Evolutionary conservation across 2,888 invertebrate species (phyloP).

Genomic region (Rhopalosiphum nymphaeae): DNA sequence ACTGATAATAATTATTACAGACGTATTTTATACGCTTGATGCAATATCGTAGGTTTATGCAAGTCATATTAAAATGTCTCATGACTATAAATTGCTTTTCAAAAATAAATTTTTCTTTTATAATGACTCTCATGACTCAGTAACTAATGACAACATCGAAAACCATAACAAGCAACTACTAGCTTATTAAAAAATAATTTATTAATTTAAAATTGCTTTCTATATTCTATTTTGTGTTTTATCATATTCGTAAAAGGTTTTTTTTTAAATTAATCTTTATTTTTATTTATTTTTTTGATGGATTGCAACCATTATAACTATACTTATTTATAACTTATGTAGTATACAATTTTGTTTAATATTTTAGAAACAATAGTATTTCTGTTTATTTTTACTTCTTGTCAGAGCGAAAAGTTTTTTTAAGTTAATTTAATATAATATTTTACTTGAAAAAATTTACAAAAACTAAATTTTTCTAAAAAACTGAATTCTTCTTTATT

Average conservation of each 20-base stretch:
- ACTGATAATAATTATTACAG: not conserved
- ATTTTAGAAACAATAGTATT: not conserved
- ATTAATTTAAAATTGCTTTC: not conserved
- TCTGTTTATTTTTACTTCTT: not conserved
- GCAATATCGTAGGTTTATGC: no score
- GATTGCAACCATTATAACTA: not conserved
- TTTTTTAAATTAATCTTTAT: not conserved
- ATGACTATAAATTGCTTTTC: no score
- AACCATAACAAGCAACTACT: no score
- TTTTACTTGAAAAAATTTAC: not conserved
- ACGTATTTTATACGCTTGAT: no score
- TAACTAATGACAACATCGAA: no score
- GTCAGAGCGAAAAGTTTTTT: not conserved
- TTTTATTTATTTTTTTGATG: not conserved
- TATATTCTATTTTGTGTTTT: not conserved
- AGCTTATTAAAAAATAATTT: no score
- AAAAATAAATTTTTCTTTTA: no score
- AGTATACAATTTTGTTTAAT: not conserved
- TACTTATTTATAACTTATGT: not conserved
- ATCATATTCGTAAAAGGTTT: not conserved
- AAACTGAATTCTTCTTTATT: not conserved
- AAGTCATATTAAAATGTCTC: no score
- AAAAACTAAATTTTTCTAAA: not conserved
- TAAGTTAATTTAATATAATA: not conserved
- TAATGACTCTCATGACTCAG: no score